A percentile compares a stretch with the other conserved stretches of the same genome.
These are phyloP conservation scores for Lasiurus borealis DNA, from an alignment of 2,113 vertebrate genomes.

Conservation along the genomic window DNA sequence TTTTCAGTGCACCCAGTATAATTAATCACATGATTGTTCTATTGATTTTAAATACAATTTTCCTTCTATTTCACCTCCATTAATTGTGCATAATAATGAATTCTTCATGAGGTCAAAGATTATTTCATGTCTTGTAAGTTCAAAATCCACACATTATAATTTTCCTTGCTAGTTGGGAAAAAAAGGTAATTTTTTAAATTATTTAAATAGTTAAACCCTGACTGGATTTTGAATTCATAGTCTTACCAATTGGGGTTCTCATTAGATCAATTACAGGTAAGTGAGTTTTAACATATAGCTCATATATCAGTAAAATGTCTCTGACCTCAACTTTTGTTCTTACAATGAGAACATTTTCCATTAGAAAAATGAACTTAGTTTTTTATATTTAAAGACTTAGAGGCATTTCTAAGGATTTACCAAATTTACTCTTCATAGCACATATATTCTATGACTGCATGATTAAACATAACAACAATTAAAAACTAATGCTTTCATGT, in stretches of 20 bases:
- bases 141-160: slow-evolving; percentile 30
- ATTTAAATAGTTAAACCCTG: background rate
- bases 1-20: background rate
- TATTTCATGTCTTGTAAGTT: background rate
- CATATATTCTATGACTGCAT: background rate
- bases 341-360: background rate
- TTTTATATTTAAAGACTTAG: slow-evolving; percentile 31
- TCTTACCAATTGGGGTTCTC: background rate
- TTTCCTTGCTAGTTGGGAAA: slow-evolving; percentile 7
- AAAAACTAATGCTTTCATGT: background rate
- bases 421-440: background rate
- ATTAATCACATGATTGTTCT: background rate
- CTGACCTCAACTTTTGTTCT: background rate
- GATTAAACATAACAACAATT: background rate
- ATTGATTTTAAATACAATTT: slow-evolving; percentile 26
- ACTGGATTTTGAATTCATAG: slow-evolving; percentile 29
- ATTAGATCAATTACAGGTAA: background rate
- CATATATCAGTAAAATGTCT: background rate
- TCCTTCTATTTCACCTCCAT: slow-evolving; percentile 26
- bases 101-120: background rate
- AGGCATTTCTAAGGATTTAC: slow-evolving; percentile 19
- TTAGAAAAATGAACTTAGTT: background rate
- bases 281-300: background rate
- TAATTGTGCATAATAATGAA: background rate
- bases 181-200: background rate